Percentiles rank a stretch among this genome's conserved stretches.
Conservation (phyloP, 2,113 vertebrate species). For the Bungarus multicinctus region DNA sequence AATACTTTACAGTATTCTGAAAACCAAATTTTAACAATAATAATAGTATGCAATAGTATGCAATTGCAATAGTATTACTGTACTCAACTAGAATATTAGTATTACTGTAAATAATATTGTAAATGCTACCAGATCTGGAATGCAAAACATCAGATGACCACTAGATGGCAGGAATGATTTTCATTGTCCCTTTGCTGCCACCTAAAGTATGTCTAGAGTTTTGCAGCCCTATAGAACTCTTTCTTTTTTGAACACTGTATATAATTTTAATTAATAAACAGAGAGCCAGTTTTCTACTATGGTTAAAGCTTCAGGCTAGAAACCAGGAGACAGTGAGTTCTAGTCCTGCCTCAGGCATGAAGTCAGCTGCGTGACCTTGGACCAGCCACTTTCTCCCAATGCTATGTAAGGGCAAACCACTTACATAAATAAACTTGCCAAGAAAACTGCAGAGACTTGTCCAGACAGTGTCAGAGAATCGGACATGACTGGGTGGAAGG, state of each 20-base stretch:
- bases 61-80: not conserved
- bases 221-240: not conserved
- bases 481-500: not conserved
- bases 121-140: not conserved
- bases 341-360: not conserved
- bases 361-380: not conserved
- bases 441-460: not conserved
- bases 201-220: not conserved
- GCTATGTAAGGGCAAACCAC: not conserved
- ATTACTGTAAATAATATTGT: not conserved
- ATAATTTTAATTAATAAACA: not conserved
- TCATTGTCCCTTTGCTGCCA: not conserved
- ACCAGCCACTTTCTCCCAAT: not conserved
- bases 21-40: not conserved
- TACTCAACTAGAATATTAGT: not conserved
- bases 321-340: not conserved
- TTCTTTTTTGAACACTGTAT: not conserved
- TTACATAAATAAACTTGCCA: not conserved
- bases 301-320: not conserved
- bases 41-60: too few species aligned
- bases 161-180: not conserved
- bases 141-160: not conserved
- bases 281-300: not conserved
- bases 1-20: not conserved
- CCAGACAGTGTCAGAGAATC: not conserved